Percentiles rank a stretch among this genome's conserved stretches.
Evolutionary conservation across 2,797 vertebrate species (phyloP).

Genomic region (Labeo calbasu): DNA sequence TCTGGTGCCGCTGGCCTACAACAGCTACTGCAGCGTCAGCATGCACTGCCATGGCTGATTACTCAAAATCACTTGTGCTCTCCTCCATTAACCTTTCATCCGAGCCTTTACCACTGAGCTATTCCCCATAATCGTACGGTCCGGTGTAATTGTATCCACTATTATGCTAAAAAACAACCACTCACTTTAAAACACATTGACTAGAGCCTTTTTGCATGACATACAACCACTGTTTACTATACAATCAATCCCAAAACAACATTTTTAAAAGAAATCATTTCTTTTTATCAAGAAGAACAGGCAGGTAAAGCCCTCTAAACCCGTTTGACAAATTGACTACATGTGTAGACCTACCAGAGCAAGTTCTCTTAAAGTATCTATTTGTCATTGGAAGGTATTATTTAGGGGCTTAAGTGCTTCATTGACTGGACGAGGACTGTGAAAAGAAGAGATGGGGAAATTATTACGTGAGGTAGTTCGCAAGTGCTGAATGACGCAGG

Average conservation of each 20-base stretch:
- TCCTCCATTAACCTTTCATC: slow-evolving; percentile 56
- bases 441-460: slow-evolving; percentile 24
- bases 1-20: not conserved
- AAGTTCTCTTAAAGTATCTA: slow-evolving; percentile 16
- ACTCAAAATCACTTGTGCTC: slow-evolving; percentile 42
- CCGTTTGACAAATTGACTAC: slow-evolving; percentile 41
- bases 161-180: slow-evolving; percentile 35
- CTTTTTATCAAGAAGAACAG: not conserved
- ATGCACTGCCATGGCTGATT: slow-evolving; percentile 30
- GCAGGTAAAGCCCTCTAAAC: slow-evolving; percentile 28
- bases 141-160: slow-evolving; percentile 31
- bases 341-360: slow-evolving; percentile 14
- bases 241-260: not conserved
- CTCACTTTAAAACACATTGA: slow-evolving; percentile 18
- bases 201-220: not conserved
- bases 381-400: slow-evolving; percentile 34
- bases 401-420: slow-evolving; percentile 33
- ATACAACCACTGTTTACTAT: not conserved
- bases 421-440: slow-evolving; percentile 25
- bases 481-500: slow-evolving; percentile 4
- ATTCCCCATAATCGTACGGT: slow-evolving; percentile 33
- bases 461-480: slow-evolving; percentile 12
- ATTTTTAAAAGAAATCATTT: not conserved
- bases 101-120: slow-evolving; percentile 33
- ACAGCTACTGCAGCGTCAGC: slow-evolving; percentile 42